Conservation (phyloP, 1,140 invertebrate species). For the Cephus cinctus region DNA sequence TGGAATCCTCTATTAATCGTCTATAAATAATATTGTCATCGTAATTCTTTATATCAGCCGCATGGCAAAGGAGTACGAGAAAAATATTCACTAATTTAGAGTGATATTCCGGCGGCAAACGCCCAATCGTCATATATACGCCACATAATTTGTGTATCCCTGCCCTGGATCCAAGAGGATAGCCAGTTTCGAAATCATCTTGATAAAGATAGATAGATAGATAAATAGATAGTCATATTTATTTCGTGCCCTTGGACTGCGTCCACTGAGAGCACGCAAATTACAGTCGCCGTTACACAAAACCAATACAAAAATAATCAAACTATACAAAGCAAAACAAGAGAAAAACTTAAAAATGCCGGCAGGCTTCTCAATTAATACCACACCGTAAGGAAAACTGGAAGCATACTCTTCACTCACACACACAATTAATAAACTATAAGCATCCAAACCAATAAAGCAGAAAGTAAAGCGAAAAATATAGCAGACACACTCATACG, state of each 20-base stretch:
- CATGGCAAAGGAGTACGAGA: conserved; percentile 12
- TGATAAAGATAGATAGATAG: conserved; percentile 15
- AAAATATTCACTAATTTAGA: conserved; percentile 24
- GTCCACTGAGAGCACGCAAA: too few species aligned
- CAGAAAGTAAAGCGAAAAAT: too few species aligned
- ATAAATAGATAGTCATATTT: conserved; percentile 7
- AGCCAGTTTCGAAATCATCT: conserved; percentile 19
- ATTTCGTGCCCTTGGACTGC: background rate
- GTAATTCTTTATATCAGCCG: conserved; percentile 8
- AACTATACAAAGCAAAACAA: too few species aligned
- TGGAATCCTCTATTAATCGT: conserved; percentile 14
- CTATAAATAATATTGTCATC: conserved; percentile 11
- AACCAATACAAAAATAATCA: too few species aligned
- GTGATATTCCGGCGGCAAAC: conserved; percentile 16
- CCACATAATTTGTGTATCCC: conserved; percentile 17
- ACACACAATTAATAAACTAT: too few species aligned
- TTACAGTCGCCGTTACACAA: too few species aligned
- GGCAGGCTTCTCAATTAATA: too few species aligned
- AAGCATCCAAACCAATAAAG: too few species aligned
- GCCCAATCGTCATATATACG: conserved; percentile 15
- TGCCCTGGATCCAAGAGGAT: conserved; percentile 17
- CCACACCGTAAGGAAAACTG: background rate
- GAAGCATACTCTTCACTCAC: too few species aligned
- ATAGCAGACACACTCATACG: too few species aligned
- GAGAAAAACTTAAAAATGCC: too few species aligned